phyloP scores from a whole-genome alignment of 2,888 invertebrate genomes.

The Andrena praecox region DNA sequence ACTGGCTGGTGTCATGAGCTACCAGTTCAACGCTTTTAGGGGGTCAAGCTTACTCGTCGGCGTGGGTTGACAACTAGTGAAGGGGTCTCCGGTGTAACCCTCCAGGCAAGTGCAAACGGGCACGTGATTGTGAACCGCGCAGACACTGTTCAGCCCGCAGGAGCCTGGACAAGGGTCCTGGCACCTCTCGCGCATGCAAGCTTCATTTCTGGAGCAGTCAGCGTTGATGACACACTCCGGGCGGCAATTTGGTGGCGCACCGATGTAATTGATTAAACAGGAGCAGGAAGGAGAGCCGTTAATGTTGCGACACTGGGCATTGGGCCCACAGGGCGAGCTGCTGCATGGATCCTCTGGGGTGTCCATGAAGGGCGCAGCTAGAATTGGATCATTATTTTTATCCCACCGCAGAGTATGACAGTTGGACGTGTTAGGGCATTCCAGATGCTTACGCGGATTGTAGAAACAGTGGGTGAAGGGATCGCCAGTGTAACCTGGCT shows the following conservation, averaged over 20 bases:
- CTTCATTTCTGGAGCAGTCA: slow-evolving; percentile 90
- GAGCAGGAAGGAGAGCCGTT: slow-evolving; percentile 88
- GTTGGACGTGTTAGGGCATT: neutral
- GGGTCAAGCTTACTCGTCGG: slow-evolving; percentile 61
- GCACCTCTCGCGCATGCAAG: slow-evolving; percentile 91
- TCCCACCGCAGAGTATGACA: neutral
- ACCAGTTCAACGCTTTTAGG: neutral
- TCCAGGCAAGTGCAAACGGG: slow-evolving; percentile 89
- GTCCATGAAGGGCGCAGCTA: slow-evolving; percentile 56
- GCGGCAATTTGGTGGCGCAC: slow-evolving; percentile 88
- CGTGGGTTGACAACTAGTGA: slow-evolving; percentile 83
- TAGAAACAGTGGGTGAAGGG: slow-evolving; percentile 85
- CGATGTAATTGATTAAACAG: slow-evolving; percentile 90
- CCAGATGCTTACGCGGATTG: slow-evolving; percentile 46
- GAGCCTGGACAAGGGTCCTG: slow-evolving; percentile 91
- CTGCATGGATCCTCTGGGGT: slow-evolving; percentile 77
- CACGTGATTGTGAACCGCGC: slow-evolving; percentile 89
- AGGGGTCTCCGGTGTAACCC: slow-evolving; percentile 88
- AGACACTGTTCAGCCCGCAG: slow-evolving; percentile 88
- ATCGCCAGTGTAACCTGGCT: slow-evolving; percentile 87
- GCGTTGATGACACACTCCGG: slow-evolving; percentile 93
- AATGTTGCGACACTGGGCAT: slow-evolving; percentile 88
- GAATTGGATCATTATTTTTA: slow-evolving; percentile 13
- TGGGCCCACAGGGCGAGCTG: slow-evolving; percentile 88
- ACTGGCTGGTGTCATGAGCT: slow-evolving; percentile 2